These are phyloP conservation scores for Phodopus roborovskii DNA, from an alignment of 2,113 vertebrate species.

Conservation along the genomic window DNA sequence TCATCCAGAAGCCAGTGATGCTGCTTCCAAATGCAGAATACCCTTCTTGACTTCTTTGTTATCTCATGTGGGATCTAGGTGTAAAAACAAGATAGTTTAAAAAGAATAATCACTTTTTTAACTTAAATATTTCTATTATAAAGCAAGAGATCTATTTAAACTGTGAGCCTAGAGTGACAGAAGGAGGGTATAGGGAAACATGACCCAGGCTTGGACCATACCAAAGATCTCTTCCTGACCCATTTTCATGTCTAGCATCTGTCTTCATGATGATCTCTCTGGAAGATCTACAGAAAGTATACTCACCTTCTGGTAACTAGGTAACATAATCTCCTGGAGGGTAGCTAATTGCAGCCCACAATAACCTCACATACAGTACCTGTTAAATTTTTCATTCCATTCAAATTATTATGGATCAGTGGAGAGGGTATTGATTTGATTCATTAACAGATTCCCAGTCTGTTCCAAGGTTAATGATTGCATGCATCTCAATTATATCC, in stretches of 20 bases:
- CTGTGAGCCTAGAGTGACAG: constrained; percentile 62
- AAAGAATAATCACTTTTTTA: constrained; percentile 66
- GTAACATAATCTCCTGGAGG: constrained; percentile 98
- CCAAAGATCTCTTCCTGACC: constrained; percentile 86
- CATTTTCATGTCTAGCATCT: constrained; percentile 94
- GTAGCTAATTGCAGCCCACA: constrained; percentile 97
- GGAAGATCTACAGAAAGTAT: constrained; percentile 94
- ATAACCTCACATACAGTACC: constrained; percentile 96
- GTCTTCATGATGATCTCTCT: constrained; percentile 93
- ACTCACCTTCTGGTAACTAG: constrained; percentile 97
- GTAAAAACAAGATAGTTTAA: constrained; percentile 41
- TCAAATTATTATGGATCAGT: constrained; percentile 99
- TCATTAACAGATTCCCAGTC: constrained; percentile 96
- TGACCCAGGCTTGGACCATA: constrained; percentile 64
- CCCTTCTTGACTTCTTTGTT: constrained; percentile 57
- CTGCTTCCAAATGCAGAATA: constrained; percentile 39
- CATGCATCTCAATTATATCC: constrained; percentile 96
- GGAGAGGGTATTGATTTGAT: constrained; percentile 99
- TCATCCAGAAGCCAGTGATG: not conserved
- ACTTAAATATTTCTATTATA: constrained; percentile 56
- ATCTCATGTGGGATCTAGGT: constrained; percentile 20
- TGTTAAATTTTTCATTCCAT: constrained; percentile 99
- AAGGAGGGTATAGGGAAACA: constrained; percentile 74
- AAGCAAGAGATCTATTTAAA: constrained; percentile 54
- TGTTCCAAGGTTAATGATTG: constrained; percentile 99